phyloP scores from a whole-genome alignment of 2,113 vertebrate genomes.

The Clinocottus analis region DNA sequence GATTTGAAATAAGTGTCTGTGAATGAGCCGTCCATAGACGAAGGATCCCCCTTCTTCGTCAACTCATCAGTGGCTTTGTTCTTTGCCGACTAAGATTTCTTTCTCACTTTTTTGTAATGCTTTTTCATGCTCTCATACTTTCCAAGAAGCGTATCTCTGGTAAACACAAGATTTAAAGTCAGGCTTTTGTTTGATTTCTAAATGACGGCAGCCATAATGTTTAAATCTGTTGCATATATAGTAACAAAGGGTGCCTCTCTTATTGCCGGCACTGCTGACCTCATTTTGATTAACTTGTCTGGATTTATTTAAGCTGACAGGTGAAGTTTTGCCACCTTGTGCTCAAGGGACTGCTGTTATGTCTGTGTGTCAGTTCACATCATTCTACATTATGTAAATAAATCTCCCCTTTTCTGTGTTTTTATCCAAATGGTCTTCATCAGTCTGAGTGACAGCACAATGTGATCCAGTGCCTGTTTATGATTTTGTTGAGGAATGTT shows the following conservation, averaged over 20 bases:
- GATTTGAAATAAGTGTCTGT: conserved; percentile 33
- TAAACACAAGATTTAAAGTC: background rate
- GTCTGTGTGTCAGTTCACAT: conserved; percentile 46
- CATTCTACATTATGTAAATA: conserved; percentile 37
- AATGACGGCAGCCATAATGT: background rate
- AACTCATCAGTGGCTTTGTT: background rate
- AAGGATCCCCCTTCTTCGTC: background rate
- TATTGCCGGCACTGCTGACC: conserved; percentile 15
- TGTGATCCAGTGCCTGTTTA: background rate
- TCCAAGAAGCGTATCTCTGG: background rate
- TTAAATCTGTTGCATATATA: conserved; percentile 12
- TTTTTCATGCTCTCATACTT: background rate
- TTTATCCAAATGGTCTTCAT: conserved; percentile 45
- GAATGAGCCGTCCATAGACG: conserved; percentile 21
- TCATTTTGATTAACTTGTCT: conserved; percentile 26
- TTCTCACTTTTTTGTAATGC: background rate
- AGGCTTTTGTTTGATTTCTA: background rate
- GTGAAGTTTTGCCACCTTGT: conserved; percentile 46
- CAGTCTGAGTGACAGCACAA: background rate
- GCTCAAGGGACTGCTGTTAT: conserved; percentile 38
- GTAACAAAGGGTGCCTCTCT: conserved; percentile 1
- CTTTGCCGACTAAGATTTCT: background rate
- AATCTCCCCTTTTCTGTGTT: conserved; percentile 30
- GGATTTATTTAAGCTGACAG: conserved; percentile 54
- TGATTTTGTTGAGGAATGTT: conserved; percentile 14